Base-by-base conservation (phyloP, 1,140 invertebrate species). In the Globodera ellingtonae region DNA sequence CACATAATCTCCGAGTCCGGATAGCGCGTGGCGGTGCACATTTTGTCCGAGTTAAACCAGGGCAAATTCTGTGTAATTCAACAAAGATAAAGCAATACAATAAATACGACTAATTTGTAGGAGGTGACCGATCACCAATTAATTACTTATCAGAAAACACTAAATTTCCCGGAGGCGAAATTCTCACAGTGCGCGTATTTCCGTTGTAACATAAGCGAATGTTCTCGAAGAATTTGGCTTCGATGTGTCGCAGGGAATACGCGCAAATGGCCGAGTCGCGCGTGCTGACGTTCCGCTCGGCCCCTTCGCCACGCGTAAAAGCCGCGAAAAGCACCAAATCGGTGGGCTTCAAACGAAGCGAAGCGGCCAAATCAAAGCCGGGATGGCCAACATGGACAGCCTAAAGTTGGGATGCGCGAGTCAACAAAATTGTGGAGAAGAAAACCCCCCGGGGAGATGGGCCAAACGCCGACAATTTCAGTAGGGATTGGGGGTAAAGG, bases 1-100 rank as follows among this genome's bases (percentile, higher is more conserved):
- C 82, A 83, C 83, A 83, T 82, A 15, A 84, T 84, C 62, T 84
- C 83, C 10, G 83, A 84, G 56, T 86, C 84, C 15, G 83, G 82
- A 66, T 88, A 87, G 13, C 79, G 71, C 6, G 87, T 88, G n/a
- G 70, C 67, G 5, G 72, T 77, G 69, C 87, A 88, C 74, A 83
- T 81, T 44, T 85, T 84, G 47, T 82, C 80, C 10, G 86, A 88
- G 46, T 88, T 88, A 69, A 88, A 88, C 88, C 88, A 89, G 5
- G 88, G 88, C 2, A 88, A 78, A 56, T 88, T 88, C 80, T 70
- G 67, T 44, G 10, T 9, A 52, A 9, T 52, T 52, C 85, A 50
- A 47, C 35, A 35, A 35, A 35, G 35, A 35, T 35, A 35, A 35
- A 35, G 35, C 35, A 35, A 35, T 35, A 35, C 35, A 35, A 35